phyloP scores from a whole-genome alignment of 2,797 vertebrate species.

The Sebastes matsubarae region DNA sequence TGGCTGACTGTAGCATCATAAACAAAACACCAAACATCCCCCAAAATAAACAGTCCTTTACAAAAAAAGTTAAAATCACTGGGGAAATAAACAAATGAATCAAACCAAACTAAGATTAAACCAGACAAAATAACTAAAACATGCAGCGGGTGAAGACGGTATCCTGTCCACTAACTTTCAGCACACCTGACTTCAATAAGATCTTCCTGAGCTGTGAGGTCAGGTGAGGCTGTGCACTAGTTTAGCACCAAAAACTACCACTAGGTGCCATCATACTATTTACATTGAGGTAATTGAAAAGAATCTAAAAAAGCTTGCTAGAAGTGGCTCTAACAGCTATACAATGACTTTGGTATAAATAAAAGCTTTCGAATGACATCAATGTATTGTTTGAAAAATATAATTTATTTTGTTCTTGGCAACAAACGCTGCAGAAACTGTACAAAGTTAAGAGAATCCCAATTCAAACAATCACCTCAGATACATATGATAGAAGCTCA shows the following conservation, averaged over 20 bases:
- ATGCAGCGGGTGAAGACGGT: fast-evolving
- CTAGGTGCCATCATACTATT: not conserved
- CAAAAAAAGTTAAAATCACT: not conserved
- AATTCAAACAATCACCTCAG: slow-evolving; percentile 61
- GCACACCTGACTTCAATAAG: not conserved
- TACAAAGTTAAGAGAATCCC: slow-evolving; percentile 80
- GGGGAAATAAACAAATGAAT: not conserved
- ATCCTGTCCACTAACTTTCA: not conserved
- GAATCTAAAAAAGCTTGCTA: not conserved
- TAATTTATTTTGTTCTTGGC: slow-evolving; percentile 77
- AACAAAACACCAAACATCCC: not conserved
- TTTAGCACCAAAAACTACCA: not conserved
- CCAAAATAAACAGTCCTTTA: not conserved
- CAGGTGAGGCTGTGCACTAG: not conserved
- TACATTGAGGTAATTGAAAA: not conserved
- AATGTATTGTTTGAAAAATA: slow-evolving; percentile 78
- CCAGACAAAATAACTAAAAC: not conserved
- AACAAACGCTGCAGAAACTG: slow-evolving; percentile 65
- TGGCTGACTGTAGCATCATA: no score
- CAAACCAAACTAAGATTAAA: not conserved
- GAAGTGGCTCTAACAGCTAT: not conserved
- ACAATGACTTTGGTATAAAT: slow-evolving; percentile 48
- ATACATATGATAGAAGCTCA: slow-evolving; percentile 56
- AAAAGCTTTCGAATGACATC: not conserved
- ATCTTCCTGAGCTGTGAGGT: not conserved